phyloP scores from a whole-genome alignment of 2,113 vertebrate genomes.

The human region DNA sequence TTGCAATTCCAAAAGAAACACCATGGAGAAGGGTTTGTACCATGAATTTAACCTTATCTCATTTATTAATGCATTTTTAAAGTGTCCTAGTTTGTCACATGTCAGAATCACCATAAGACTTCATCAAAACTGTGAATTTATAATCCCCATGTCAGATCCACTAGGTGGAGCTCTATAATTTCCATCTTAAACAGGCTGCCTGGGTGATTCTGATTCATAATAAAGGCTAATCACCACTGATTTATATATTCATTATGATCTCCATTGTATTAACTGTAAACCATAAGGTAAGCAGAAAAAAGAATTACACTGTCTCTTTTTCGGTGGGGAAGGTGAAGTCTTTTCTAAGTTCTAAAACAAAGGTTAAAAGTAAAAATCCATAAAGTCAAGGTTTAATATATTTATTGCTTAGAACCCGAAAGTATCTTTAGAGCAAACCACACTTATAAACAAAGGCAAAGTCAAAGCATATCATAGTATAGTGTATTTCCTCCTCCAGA shows the following conservation, averaged over 20 bases:
- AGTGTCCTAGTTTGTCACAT: not conserved
- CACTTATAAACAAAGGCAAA: not conserved
- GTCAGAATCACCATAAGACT: not conserved
- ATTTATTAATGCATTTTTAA: constrained; percentile 20
- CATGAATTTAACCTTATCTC: not conserved
- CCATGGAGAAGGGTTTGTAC: not conserved
- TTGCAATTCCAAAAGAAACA: not conserved
- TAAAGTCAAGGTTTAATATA: not conserved
- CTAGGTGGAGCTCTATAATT: not conserved
- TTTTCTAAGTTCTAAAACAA: not conserved
- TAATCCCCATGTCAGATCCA: not conserved
- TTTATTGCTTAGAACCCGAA: not conserved
- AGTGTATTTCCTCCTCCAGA: not conserved
- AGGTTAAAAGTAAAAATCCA: not conserved
- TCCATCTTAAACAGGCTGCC: not conserved
- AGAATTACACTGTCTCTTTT: not conserved
- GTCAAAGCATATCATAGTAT: not conserved
- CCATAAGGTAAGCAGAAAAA: not conserved
- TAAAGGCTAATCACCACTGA: not conserved
- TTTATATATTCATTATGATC: not conserved
- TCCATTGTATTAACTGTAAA: not conserved
- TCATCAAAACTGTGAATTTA: constrained; percentile 15
- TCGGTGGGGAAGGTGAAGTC: not conserved
- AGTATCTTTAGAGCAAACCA: not conserved
- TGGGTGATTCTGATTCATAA: not conserved